Conservation (phyloP, 2,113 vertebrate species). For the Xyliphius kryptos region DNA sequence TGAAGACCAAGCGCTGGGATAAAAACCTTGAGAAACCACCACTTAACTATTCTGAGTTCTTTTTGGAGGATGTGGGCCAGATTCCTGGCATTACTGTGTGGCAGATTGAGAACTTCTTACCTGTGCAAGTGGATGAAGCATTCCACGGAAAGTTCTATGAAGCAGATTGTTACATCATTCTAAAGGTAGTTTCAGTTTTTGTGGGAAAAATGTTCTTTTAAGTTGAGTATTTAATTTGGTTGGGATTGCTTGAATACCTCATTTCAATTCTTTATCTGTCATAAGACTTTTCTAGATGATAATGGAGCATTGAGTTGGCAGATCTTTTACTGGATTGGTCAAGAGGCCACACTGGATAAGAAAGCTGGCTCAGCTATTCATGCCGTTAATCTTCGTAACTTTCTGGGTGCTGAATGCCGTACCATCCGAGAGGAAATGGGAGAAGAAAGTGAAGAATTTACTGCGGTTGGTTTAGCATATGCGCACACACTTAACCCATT, state of each 20-base stretch:
- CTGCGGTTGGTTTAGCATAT: slow-evolving; percentile 60
- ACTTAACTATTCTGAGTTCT: slow-evolving; percentile 94
- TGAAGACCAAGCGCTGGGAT: slow-evolving; percentile 87
- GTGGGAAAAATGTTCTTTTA: too few relatives aligned
- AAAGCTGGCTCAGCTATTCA: slow-evolving; percentile 94
- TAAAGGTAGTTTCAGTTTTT: too few relatives aligned
- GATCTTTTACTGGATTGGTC: slow-evolving; percentile 97
- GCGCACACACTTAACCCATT: too few relatives aligned
- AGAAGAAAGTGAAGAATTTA: slow-evolving; percentile 93
- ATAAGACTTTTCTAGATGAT: slow-evolving; percentile 85
- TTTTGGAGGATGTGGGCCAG: slow-evolving; percentile 83
- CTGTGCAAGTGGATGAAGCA: slow-evolving; percentile 78
- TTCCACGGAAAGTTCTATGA: slow-evolving; percentile 93
- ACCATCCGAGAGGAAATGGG: slow-evolving; percentile 94
- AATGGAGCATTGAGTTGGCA: slow-evolving; percentile 85
- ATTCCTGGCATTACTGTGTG: slow-evolving; percentile 81
- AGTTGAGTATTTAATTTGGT: too few relatives aligned
- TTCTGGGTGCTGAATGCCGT: slow-evolving; percentile 85
- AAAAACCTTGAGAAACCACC: slow-evolving; percentile 89
- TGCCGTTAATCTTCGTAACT: slow-evolving; percentile 90
- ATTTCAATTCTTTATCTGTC: neutral
- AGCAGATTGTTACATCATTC: slow-evolving; percentile 93
- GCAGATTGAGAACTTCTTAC: slow-evolving; percentile 96
- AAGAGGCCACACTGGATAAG: slow-evolving; percentile 90
- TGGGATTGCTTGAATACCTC: too few relatives aligned